phyloP scores from a whole-genome alignment of 2,888 invertebrate species.

The Sympetrum striolatum region DNA sequence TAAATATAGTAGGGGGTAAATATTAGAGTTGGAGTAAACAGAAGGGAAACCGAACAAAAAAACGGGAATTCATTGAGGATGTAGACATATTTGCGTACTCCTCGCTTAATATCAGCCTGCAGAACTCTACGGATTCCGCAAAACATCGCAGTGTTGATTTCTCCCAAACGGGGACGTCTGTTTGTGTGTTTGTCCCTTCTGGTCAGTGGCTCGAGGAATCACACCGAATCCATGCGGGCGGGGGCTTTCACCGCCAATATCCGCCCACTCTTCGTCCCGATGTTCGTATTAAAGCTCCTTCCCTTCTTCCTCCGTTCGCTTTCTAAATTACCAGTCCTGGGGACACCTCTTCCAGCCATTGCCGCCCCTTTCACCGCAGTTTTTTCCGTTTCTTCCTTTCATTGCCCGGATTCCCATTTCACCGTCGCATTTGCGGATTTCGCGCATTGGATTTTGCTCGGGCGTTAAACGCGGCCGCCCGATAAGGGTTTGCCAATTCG shows the following conservation, averaged over 20 bases:
- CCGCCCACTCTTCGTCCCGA: background rate
- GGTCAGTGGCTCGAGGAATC: background rate
- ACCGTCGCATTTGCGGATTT: constrained; percentile 15
- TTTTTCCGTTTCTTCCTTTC: constrained; percentile 1
- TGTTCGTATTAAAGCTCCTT: background rate
- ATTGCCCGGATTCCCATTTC: background rate
- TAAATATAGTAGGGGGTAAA: no score
- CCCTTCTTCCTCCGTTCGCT: background rate
- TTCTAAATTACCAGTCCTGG: no score
- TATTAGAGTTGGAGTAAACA: no score
- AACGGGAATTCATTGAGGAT: no score
- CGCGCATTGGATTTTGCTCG: constrained; percentile 19
- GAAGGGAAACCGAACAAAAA: no score
- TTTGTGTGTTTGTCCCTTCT: background rate
- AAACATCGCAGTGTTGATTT: no score
- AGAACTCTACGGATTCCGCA: no score
- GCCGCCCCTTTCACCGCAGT: background rate
- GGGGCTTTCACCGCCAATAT: constrained; percentile 28
- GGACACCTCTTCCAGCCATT: no score
- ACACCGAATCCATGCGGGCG: background rate
- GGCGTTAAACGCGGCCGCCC: background rate
- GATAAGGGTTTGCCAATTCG: background rate
- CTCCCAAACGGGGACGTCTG: background rate
- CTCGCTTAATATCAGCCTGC: no score
- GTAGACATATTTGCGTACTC: no score